Evolutionary conservation across 2,113 vertebrate genomes (phyloP), one percentile per base, ranked within the genome.

Genomic region (Plotosus lineatus): DNA sequence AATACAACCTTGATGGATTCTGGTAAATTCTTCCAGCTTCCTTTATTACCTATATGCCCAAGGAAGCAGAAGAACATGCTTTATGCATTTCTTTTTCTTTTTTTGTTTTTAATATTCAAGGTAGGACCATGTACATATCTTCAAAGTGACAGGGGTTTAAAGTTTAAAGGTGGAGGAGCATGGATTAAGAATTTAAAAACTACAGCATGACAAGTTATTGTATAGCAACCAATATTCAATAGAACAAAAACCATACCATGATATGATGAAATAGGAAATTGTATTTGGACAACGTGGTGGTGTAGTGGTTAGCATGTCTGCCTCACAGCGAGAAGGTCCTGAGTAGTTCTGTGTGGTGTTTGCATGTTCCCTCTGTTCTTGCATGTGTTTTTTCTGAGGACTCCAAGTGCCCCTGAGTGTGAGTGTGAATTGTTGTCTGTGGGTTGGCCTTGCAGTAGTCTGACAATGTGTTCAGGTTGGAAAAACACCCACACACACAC

Each of bases 31-130:
- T 42, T 12, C 63, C 42, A 17, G 8, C n/a, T 40, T 56, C 51
- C n/a, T 56, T 79, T 56, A 69, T 79, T 44, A 42, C 33, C 50
- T 78, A 23, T 9, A 50, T 66, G 76, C 19, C 26, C 17, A 12
- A 63, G 44, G 40, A 33, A 77, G 60, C 21, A 38, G 68, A 68
- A 82, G 42, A 21, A 48, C 40, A 77, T 6, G 19, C 42, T 66
- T 23, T 11, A 5, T 66, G 36, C 0, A 0, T 42, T n/a, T 66
- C 36, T 40, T 66, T 17, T 15, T 15, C 19, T 23, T 46, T 17
- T 51, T 17, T 51, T 23, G 9, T 38, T 23, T 14, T 31, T 21
- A n/a, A 65, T 44, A 66, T 66, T 10, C 28, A 68, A 75, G 2
- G 31, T 19, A 21, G 60, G 31, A 28, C 51, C 51, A 53, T 53